A percentile compares a stretch with the other conserved stretches of the same genome.
Conservation (phyloP, 2,888 invertebrate genomes). For the Drosophila flavopinicola region DNA sequence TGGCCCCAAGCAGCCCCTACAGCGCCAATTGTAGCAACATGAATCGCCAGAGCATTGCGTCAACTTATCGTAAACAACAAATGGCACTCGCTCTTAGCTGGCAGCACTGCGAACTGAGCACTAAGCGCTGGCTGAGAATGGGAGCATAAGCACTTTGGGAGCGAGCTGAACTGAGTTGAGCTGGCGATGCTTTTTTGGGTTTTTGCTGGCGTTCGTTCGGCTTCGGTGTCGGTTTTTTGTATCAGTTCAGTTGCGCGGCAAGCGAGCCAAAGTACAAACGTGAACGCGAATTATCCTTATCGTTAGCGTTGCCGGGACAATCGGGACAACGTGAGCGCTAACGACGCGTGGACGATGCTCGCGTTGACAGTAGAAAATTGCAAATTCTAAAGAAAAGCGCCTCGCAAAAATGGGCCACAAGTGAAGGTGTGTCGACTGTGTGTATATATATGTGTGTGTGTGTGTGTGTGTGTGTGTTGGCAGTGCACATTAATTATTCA, state of each 20-base stretch:
- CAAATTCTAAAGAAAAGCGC: slow-evolving; percentile 64
- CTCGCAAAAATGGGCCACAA: slow-evolving; percentile 71
- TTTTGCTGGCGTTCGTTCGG: slow-evolving; percentile 29
- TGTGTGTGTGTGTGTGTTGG: slow-evolving; percentile 29
- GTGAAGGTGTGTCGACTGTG: slow-evolving; percentile 65
- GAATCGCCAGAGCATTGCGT: slow-evolving; percentile 27
- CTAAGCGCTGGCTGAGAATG: slow-evolving; percentile 14
- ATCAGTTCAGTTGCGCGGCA: slow-evolving; percentile 75
- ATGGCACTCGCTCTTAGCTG: slow-evolving; percentile 2
- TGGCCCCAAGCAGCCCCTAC: background rate
- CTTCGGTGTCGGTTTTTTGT: slow-evolving; percentile 42
- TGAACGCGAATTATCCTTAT: slow-evolving; percentile 64
- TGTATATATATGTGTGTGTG: slow-evolving; percentile 16
- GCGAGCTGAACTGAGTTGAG: slow-evolving; percentile 29
- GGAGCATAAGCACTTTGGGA: slow-evolving; percentile 14
- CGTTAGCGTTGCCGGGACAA: slow-evolving; percentile 37
- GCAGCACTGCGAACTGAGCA: slow-evolving; percentile 25
- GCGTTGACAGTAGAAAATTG: slow-evolving; percentile 58
- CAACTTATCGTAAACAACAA: slow-evolving; percentile 40
- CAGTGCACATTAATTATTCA: slow-evolving; percentile 74
- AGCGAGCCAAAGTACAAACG: slow-evolving; percentile 70
- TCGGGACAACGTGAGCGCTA: slow-evolving; percentile 45
- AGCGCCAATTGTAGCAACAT: background rate
- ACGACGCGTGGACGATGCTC: slow-evolving; percentile 32
- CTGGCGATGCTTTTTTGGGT: slow-evolving; percentile 40